Base-by-base conservation (phyloP, 2,113 vertebrate genomes). In the Perca flavescens region DNA sequence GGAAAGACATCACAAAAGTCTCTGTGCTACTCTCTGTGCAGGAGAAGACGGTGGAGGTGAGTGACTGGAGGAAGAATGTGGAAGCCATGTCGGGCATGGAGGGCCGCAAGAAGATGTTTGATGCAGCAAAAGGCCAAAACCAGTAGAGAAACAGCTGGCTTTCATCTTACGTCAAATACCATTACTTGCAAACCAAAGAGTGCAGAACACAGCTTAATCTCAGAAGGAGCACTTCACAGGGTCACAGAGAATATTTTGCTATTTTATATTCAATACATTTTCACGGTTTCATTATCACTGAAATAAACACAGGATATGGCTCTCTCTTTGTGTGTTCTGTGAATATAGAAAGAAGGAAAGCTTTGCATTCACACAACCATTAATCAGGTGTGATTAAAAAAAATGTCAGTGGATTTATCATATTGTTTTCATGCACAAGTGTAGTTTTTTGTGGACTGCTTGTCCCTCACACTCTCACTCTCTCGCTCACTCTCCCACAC, bases 21-120 rank as follows among this genome's bases (percentile, higher is more conserved):
- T 57, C 34, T 43, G 50, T 16, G 34, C 22, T 63, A 13, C 3
- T 7, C 2, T 40, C 13, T 50, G 21, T n/a, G 63, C 86, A 93
- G 92, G 92, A 93, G 67, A 93, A 93, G 61, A 93, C 92, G 1
- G 92, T 54, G 63, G 92, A 93, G 72, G 87, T 93, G 86, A 88
- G 96, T 0, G 98, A 99, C 91, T 99, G 98, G 98, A 96, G 98
- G 91, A 99, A 99, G 95, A 99, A 99, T 9, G 99, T 99, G 96
- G 98, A 99, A 63, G 98, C 92, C 84, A 93, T 91, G 92, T 92
- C 92, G 1, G 92, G 92, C 22, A 99, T 99, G 98, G 97, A 99
- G 81, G 98, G 98, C 13, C 92, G 98, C 31, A 99, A 89, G 81
- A 93, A 99, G 94, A 99, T 99, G 97, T 99, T 99, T 0, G 94